phyloP scores from a whole-genome alignment of 2,113 vertebrate species.

The Nannobrachium achirus region DNA sequence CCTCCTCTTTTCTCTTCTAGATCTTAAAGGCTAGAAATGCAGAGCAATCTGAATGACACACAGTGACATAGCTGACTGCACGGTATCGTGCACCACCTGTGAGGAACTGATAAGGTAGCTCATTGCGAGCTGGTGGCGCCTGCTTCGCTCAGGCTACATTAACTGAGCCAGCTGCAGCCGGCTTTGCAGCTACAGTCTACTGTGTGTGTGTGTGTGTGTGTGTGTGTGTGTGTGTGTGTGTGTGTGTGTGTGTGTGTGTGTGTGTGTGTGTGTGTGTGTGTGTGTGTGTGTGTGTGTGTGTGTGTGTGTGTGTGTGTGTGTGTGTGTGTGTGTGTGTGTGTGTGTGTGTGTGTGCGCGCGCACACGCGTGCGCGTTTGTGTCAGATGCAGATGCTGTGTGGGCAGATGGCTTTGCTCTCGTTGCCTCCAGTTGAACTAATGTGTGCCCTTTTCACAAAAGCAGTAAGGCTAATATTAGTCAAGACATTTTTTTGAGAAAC shows the following conservation, averaged over 20 bases:
- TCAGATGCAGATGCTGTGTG: neutral
- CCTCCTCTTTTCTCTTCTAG: neutral
- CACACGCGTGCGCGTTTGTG: neutral
- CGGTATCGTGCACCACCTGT: conserved; percentile 19
- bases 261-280: too few species aligned
- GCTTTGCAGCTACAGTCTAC: conserved; percentile 8
- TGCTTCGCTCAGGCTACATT: conserved; percentile 17
- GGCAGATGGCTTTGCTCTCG: conserved; percentile 1
- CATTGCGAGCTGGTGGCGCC: conserved; percentile 13
- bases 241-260: too few species aligned
- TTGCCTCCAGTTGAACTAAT: too few species aligned
- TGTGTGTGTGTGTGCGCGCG: too few species aligned
- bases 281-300: too few species aligned
- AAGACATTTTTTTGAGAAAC: neutral
- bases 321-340: too few species aligned
- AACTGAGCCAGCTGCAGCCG: conserved; percentile 14
- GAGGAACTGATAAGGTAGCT: conserved; percentile 22
- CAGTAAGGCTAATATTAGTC: neutral
- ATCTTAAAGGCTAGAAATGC: conserved; percentile 2
- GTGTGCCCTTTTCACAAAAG: neutral
- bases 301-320: too few species aligned
- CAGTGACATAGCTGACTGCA: conserved; percentile 8
- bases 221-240: too few species aligned
- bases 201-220: neutral
- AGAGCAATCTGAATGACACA: conserved; percentile 18